Conservation (phyloP, 2,888 invertebrate species). For the Limnephilus rhombicus region DNA sequence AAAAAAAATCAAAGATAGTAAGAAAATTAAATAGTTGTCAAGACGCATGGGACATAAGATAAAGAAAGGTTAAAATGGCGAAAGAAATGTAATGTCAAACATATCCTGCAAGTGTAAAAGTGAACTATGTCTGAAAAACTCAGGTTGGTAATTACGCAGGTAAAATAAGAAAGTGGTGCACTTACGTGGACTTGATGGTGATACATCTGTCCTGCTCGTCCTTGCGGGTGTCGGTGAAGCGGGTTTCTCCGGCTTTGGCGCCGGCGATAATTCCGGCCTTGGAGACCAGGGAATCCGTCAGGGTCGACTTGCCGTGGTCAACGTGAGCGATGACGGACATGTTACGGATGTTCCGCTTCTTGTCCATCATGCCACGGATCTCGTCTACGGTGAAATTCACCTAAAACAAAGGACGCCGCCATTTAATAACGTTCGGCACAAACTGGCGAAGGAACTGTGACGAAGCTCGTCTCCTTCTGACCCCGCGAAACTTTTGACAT, state of each 20-base stretch:
- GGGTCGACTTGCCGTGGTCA: constrained; percentile 99
- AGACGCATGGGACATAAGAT: neutral
- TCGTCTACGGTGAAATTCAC: constrained; percentile 99
- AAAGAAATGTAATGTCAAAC: neutral
- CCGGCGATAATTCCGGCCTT: constrained; percentile 99
- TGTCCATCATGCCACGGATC: constrained; percentile 99
- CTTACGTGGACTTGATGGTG: constrained; percentile 99
- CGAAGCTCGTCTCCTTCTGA: neutral
- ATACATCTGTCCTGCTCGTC: constrained; percentile 99
- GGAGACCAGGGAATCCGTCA: constrained; percentile 99
- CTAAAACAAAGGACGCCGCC: constrained; percentile 75
- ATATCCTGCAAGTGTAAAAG: neutral
- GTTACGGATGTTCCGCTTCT: constrained; percentile 99
- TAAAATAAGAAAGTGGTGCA: constrained; percentile 67
- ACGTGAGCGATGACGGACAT: constrained; percentile 99
- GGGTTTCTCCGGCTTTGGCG: constrained; percentile 98
- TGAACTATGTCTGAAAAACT: neutral
- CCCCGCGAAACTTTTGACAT: constrained; percentile 58
- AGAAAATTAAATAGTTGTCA: neutral
- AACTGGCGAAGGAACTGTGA: constrained; percentile 7
- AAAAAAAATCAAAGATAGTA: neutral
- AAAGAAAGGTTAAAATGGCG: neutral
- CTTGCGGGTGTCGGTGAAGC: constrained; percentile 99
- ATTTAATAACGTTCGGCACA: constrained; percentile 27
- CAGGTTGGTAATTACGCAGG: neutral